Percentiles rank a stretch among this genome's conserved stretches.
phyloP scores from a whole-genome alignment of 2,888 invertebrate genomes.

The Stenichneumon culpator region DNA sequence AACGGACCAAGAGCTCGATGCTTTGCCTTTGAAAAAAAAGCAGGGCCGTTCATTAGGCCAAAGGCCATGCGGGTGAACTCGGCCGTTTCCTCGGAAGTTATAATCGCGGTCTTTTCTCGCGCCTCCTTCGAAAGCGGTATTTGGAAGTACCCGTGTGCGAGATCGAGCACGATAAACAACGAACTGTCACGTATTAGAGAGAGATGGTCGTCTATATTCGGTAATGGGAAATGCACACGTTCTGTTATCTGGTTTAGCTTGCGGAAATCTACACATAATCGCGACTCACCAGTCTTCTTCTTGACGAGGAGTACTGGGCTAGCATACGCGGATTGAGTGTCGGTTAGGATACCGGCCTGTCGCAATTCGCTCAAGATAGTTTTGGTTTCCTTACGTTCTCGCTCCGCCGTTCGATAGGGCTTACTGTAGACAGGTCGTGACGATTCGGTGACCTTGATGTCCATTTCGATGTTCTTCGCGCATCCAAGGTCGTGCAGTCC shows the following conservation, averaged over 20 bases:
- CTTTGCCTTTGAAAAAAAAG: slow-evolving; percentile 3
- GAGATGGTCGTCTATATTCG: neutral
- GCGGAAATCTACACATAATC: neutral
- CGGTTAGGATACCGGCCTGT: slow-evolving; percentile 42
- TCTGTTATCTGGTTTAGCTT: neutral
- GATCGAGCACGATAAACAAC: too few species aligned
- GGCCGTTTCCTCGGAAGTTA: neutral
- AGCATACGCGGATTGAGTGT: slow-evolving; percentile 39
- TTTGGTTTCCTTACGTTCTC: slow-evolving; percentile 15
- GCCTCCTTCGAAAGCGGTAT: too few species aligned
- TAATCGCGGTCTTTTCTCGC: too few species aligned
- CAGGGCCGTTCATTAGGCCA: slow-evolving; percentile 3
- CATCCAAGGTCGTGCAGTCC: slow-evolving; percentile 43
- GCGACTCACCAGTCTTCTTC: neutral
- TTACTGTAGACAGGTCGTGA: neutral
- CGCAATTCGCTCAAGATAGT: slow-evolving; percentile 26
- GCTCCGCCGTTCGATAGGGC: slow-evolving; percentile 9
- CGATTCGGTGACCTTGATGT: slow-evolving; percentile 12
- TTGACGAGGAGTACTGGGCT: slow-evolving; percentile 9
- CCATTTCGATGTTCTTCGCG: slow-evolving; percentile 28
- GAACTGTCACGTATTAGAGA: neutral
- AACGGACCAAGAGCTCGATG: slow-evolving; percentile 39
- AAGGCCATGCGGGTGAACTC: slow-evolving; percentile 1
- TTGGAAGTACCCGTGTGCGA: too few species aligned
- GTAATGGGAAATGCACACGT: neutral